Conservation (phyloP, 2,888 invertebrate species). For the Baronia brevicornis region DNA sequence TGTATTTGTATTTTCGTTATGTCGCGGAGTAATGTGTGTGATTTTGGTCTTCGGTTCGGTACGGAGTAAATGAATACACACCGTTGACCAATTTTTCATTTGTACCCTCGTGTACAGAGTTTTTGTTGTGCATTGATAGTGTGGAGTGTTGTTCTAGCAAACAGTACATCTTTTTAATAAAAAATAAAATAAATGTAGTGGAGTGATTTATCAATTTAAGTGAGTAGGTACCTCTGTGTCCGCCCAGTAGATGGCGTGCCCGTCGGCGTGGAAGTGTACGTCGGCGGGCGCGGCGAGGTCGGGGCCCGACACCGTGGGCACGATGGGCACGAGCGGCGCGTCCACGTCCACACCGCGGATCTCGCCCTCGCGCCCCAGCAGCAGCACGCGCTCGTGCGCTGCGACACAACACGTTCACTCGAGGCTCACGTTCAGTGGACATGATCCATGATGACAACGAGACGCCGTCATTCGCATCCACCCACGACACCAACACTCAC, state of each 20-base stretch:
- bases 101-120: too few species aligned
- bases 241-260: conserved; percentile 84
- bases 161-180: too few species aligned
- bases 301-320: conserved; percentile 86
- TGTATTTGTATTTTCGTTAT: too few species aligned
- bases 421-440: neutral
- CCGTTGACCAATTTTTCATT: too few species aligned
- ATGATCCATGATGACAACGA: too few species aligned
- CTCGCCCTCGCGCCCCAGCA: conserved; percentile 84
- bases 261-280: conserved; percentile 80
- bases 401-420: conserved; percentile 21
- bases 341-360: conserved; percentile 89
- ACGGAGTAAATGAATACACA: too few species aligned
- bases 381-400: conserved; percentile 86
- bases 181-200: too few species aligned
- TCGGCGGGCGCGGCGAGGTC: conserved; percentile 82
- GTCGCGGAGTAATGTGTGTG: too few species aligned
- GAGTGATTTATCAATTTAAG: too few species aligned
- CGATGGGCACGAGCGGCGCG: conserved; percentile 84
- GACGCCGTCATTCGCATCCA: too few species aligned
- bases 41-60: too few species aligned
- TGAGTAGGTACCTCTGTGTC: conserved; percentile 75
- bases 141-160: neutral
- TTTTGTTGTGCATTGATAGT: neutral
- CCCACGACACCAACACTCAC: too few species aligned